Evolutionary conservation across 2,888 invertebrate genomes (phyloP), one percentile per base, ranked within the genome.

Genomic region (Yponomeuta sedellus): DNA sequence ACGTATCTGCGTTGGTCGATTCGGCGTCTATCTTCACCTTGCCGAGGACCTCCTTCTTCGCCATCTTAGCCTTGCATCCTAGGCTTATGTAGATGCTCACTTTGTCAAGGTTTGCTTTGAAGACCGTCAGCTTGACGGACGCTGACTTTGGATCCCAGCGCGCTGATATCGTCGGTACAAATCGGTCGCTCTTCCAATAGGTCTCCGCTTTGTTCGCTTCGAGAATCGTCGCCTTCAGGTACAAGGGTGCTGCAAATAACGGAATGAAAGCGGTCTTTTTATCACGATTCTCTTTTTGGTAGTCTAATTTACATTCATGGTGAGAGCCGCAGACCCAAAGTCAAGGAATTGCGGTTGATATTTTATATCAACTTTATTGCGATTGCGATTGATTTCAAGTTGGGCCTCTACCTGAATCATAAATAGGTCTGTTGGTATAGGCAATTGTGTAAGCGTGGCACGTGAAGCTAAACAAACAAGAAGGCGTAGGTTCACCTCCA

Each of bases 171-270:
- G 95, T 94, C 6, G 96, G 96, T 19, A 92, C 88, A 81, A 96
- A 96, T 70, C 93, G 91, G 73, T 94, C 93, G 72, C 96, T 95
- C 78, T 95, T 96, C 95, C 96, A 95, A 70, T 91, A 91, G 69
- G 88, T 88, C 72, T 92, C 92, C 0, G 88, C 86, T 74, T 91
- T 93, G 71, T 93, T 94, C 68, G 93, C 93, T 77, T 96, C 95
- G 69, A 94, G 92, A 68, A 95, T 93, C 0, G 94, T 94, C 68
- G 96, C 95, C 85, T 96, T 96, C 69, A 96, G 92, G 79, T 96
- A 96, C 74, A 96, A 91, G 66, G 94, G 94, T 52, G 94, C 94
- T 94, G 82, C 68, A 91, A 72, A 68, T 68, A 67, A 64, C 64
- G 57, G n/a, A 67, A 52, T 25, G 22, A 57, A 64, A 68, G 40